A percentile compares a stretch with the other conserved stretches of the same genome.
phyloP scores from a whole-genome alignment of 1,140 invertebrate species.

The Apis cerana region DNA sequence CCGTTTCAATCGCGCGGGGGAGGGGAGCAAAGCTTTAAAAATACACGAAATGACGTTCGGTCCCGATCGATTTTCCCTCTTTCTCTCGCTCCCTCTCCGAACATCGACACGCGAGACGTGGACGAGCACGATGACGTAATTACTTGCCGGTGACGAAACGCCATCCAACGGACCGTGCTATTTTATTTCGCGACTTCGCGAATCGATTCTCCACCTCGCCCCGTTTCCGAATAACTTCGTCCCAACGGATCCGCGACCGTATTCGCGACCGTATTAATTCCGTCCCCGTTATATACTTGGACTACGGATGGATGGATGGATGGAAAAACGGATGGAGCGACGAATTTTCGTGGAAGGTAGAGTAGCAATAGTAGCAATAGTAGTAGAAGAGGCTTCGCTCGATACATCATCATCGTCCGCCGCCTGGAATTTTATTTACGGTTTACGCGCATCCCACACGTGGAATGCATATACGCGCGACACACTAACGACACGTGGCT shows the following conservation, averaged over 20 bases:
- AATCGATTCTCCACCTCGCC: background rate
- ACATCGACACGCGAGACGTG: background rate
- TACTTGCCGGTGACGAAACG: conserved; percentile 15
- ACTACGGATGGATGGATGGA: too few relatives aligned
- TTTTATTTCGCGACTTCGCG: background rate
- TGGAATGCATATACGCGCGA: conserved; percentile 48
- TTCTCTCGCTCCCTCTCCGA: background rate
- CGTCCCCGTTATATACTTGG: too few relatives aligned
- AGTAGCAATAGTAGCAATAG: too few relatives aligned
- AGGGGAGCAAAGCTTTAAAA: conserved; percentile 33
- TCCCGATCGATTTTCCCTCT: conserved; percentile 12
- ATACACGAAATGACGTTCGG: conserved; percentile 43
- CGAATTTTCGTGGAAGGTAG: too few relatives aligned
- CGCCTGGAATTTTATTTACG: conserved; percentile 67
- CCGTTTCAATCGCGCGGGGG: background rate
- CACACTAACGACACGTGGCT: conserved; percentile 48
- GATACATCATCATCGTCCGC: background rate
- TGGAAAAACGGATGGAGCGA: too few relatives aligned
- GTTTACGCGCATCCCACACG: conserved; percentile 55
- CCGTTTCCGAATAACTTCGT: background rate
- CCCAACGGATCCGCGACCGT: background rate
- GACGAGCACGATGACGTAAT: conserved; percentile 4
- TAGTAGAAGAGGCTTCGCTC: too few relatives aligned
- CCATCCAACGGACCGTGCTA: background rate
- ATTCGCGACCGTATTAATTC: too few relatives aligned